Evolutionary conservation across 2,888 invertebrate genomes (phyloP), one percentile per base, ranked within the genome.

Genomic region (Nebria salina): DNA sequence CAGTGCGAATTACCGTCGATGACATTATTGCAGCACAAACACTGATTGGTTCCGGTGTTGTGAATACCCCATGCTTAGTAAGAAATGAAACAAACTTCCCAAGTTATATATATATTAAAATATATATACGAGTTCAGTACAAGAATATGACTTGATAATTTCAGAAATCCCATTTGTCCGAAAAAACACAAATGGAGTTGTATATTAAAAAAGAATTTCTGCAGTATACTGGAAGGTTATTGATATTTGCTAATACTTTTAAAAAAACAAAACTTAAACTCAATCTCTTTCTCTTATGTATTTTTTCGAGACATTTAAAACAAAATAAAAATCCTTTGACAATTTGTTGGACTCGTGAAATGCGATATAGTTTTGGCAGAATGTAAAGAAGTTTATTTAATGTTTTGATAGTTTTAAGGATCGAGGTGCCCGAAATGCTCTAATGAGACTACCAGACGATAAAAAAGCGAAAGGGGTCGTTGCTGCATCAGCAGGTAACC

Each of bases 181-280:
- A 92, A 2, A 86, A 92, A 73, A 93, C 93, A 79, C 95, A 94
- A 72, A 95, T 98, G 94, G 95, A 97, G 54, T 91, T 98, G 83
- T 98, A 93, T 89, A 91, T 98, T 85, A 98, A 98, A 89, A 97
- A 97, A 88, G 98, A 98, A 88, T 98, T 96, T 87, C 91, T 97
- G 13, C 98, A 98, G 89, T 94, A 93, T 83, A 98, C 98, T n/a
- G 98, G 98, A 87, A 98, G 97, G 96, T 96, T 89, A 87, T 86
- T 83, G 82, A 74, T 65, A n/a, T 76, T 76, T 79, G 15, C 15
- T 20, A n/a, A 72, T 8, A 20, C 4, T 4, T 25, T 1, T 1
- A 20, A 72, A 72, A 72, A 72, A 20, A 34, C 4, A 34, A 34
- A 34, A 4, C 34, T 34, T 20, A 20, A 20, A 20, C 20, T 20